Percentiles rank a stretch among this genome's conserved stretches.
Evolutionary conservation across 2,113 vertebrate species (phyloP).

Genomic region (Struthio camelus): DNA sequence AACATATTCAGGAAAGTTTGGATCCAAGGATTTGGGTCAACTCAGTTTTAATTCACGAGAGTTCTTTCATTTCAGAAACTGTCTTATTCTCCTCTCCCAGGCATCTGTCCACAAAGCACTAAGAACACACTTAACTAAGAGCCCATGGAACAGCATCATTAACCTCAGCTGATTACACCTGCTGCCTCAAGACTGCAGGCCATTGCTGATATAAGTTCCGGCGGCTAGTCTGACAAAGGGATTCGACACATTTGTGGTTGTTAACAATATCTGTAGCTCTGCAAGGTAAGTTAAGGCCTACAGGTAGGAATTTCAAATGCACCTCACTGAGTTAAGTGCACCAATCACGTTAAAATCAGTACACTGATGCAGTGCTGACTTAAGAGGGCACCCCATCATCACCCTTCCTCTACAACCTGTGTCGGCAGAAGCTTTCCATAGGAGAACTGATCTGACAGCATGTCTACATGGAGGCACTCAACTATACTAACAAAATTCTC

Average conservation of each 20-base stretch:
- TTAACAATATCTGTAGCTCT: neutral
- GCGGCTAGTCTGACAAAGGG: neutral
- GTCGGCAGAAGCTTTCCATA: accelerated
- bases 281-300: neutral
- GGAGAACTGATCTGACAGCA: neutral
- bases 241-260: neutral
- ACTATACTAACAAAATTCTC: neutral
- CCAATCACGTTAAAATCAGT: neutral
- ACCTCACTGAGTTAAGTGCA: neutral
- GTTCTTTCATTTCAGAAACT: neutral
- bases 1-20: neutral
- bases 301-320: neutral
- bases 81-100: neutral
- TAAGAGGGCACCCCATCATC: neutral
- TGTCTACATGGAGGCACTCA: neutral
- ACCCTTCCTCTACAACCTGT: neutral
- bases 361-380: accelerated
- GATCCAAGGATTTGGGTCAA: neutral
- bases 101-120: neutral
- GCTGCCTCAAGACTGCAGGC: neutral
- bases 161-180: neutral
- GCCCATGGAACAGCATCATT: neutral
- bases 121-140: neutral
- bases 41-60: neutral
- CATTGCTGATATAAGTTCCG: neutral